Conservation (phyloP, 2,797 vertebrate genomes). For the Scolopax rusticola region DNA sequence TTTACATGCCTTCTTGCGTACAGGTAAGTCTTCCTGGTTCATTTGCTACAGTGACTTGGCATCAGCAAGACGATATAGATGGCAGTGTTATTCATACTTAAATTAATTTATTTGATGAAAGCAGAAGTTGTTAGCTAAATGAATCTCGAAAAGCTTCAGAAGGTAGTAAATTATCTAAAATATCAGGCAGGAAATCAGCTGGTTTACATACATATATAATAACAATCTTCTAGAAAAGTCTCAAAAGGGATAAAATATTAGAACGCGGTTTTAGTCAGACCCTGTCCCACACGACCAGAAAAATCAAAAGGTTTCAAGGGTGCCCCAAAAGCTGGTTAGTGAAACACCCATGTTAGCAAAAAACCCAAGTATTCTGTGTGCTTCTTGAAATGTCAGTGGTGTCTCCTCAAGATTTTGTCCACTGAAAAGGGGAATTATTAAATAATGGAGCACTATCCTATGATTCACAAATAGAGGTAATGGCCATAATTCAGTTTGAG, state of each 20-base stretch:
- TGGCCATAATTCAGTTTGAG: not conserved
- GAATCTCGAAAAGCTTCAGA: constrained; percentile 60
- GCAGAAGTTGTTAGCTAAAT: constrained; percentile 46
- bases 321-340: not conserved
- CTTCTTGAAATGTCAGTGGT: not conserved
- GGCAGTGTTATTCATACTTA: constrained; percentile 61
- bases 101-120: constrained; percentile 53
- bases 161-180: constrained; percentile 40
- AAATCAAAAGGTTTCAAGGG: not conserved
- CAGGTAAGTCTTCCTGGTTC: constrained; percentile 55
- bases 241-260: not conserved
- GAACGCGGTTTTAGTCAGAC: not conserved
- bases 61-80: constrained; percentile 65
- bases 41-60: constrained; percentile 36
- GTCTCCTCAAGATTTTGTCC: not conserved
- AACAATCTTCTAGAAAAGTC: not conserved
- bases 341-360: not conserved
- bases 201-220: not conserved
- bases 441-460: not conserved
- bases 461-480: not conserved
- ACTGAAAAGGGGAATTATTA: not conserved
- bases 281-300: not conserved
- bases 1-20: constrained; percentile 58
- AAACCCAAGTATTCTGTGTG: not conserved
- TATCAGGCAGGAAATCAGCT: constrained; percentile 16